Evolutionary conservation across 2,888 invertebrate genomes (phyloP), one percentile per base, ranked within the genome.

Genomic region (Ariolimax columbianus): DNA sequence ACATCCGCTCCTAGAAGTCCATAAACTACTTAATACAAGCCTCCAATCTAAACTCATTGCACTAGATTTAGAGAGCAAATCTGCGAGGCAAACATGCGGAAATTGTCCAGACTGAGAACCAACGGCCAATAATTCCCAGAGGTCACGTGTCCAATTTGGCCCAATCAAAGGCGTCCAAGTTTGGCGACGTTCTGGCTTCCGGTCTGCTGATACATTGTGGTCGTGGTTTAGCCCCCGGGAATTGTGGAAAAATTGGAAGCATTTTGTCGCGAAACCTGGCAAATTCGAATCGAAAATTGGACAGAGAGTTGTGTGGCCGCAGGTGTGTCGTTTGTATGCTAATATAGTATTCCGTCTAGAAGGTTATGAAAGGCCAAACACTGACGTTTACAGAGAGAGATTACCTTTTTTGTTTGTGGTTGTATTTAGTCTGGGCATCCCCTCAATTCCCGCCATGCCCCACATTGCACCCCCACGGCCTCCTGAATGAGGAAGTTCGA

Each of bases 21-120:
- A 81, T 81, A 70, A 81, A 81, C 72, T 59, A 72, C 55, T 55
- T 72, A 36, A 81, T 70, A 72, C 81, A 72, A 81, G 51, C 36
- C 23, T 43, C 82, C 82, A 82, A 75, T 82, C 73, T 75, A 82
- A 75, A 82, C 82, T 63, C 82, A 72, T 73, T 82, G 82, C 59
- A 23, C 73, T 68, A 70, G 83, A 77, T 78, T 83, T 68, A 33
- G 78, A 63, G 78, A 78, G 78, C 83, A 83, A 83, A 83, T 83
- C 70, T 83, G 77, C 38, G 38, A 47, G 38, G 72, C 83, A 83
- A 83, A 83, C 83, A 83, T 83, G 83, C 83, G 83, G 83, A 83
- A 83, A 83, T 83, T 83, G 83, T 83, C 83, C 83, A 77, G 83
- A 78, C 55, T 83, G 78, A 40, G 72, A 72, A 55, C 82, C 40